Evolutionary conservation across 2,113 vertebrate species (phyloP).

Genomic region (Melanotaenia duboulayi): DNA sequence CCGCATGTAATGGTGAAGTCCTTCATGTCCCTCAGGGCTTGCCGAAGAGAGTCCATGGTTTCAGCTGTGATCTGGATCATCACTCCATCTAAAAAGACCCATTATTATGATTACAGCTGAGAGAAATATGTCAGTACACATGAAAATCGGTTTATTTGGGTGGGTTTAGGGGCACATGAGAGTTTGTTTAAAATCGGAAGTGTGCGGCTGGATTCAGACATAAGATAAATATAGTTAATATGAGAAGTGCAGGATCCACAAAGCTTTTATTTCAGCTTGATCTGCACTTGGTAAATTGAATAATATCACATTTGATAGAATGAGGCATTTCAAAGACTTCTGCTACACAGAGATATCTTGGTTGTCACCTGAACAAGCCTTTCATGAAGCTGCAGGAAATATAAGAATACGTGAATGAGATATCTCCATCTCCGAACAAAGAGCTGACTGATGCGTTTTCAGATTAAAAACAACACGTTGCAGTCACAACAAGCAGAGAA

Average conservation of each 20-base stretch:
- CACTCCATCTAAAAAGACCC: constrained; percentile 87
- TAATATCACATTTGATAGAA: background rate
- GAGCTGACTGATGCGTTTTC: no score
- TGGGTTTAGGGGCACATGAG: no score
- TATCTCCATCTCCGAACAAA: background rate
- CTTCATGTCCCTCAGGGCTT: constrained; percentile 97
- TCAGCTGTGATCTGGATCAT: constrained; percentile 99
- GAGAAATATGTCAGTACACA: no score
- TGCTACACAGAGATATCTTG: no score
- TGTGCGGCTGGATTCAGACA: no score
- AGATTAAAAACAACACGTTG: no score
- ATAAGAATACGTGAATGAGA: background rate
- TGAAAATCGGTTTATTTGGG: no score
- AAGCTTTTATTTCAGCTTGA: background rate
- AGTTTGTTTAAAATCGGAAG: no score
- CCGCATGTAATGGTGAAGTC: constrained; percentile 95
- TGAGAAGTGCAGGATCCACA: no score
- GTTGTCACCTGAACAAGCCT: background rate
- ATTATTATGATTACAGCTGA: background rate
- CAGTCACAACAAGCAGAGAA: no score
- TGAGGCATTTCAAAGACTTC: background rate
- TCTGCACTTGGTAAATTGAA: background rate
- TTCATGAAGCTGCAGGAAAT: background rate
- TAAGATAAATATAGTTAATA: no score
- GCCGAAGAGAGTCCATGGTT: constrained; percentile 94